These are phyloP conservation scores for Patella caerulea DNA, from an alignment of 2,888 invertebrate genomes.

Conservation along the genomic window DNA sequence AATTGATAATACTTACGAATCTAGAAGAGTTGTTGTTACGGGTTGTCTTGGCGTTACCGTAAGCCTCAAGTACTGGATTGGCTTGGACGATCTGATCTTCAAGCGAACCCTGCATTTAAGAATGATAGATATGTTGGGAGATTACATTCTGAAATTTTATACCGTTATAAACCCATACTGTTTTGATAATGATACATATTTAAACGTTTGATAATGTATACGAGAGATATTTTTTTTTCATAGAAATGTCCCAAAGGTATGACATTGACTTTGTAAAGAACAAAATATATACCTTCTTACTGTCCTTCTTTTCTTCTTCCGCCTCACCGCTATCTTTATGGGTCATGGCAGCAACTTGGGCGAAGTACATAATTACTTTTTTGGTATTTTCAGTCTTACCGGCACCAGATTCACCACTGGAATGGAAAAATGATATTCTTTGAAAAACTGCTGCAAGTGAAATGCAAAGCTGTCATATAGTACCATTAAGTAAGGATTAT, in stretches of 20 bases:
- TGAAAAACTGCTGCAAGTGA: neutral
- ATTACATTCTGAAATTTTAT: too few species aligned
- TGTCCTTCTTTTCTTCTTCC: conserved; percentile 46
- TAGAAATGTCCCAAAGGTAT: too few species aligned
- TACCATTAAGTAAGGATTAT: too few species aligned
- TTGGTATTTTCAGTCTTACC: conserved; percentile 99
- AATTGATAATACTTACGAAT: conserved; percentile 89
- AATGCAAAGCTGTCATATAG: too few species aligned
- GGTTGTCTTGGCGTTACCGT: conserved; percentile 59
- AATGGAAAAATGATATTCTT: conserved; percentile 23
- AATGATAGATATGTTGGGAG: too few species aligned
- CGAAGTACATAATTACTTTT: conserved; percentile 99
- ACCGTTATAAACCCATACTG: too few species aligned
- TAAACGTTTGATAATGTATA: too few species aligned
- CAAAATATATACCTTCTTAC: conserved; percentile 84
- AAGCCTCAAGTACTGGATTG: conserved; percentile 76
- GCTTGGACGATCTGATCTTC: conserved; percentile 99
- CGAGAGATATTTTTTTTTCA: too few species aligned
- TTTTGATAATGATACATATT: too few species aligned
- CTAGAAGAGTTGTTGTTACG: conserved; percentile 99
- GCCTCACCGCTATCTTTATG: conserved; percentile 20
- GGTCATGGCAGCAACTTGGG: conserved; percentile 79
- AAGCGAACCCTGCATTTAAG: conserved; percentile 79
- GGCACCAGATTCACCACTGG: conserved; percentile 95
- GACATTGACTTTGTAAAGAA: too few species aligned